Conservation (phyloP, 2,888 invertebrate species). For the Drosophila longiperda region DNA sequence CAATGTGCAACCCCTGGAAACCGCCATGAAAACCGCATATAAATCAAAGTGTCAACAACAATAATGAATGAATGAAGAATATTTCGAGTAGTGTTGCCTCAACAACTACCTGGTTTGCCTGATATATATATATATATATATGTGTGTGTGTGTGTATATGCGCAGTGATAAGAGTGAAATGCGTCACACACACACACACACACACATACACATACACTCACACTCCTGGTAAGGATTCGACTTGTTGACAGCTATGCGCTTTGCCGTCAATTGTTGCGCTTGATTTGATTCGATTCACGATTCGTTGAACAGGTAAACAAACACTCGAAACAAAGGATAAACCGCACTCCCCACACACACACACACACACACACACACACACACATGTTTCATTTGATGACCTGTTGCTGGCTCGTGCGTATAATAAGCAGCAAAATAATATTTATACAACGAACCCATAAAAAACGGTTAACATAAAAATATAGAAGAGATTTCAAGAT, state of each 20-base stretch:
- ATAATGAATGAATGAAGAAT: constrained; percentile 25
- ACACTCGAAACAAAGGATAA: constrained; percentile 22
- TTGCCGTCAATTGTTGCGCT: constrained; percentile 40
- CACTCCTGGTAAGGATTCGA: not conserved
- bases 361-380: not conserved
- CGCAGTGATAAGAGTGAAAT: constrained; percentile 6
- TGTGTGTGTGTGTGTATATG: not conserved
- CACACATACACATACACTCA: not conserved
- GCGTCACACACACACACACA: constrained; percentile 2
- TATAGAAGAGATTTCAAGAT: not conserved
- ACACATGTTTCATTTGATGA: constrained; percentile 16
- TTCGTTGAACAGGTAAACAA: constrained; percentile 34
- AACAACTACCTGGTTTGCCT: constrained; percentile 5
- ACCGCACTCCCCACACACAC: not conserved
- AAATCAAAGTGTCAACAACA: constrained; percentile 50
- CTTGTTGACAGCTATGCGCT: constrained; percentile 30
- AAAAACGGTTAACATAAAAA: not conserved
- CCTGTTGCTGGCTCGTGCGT: constrained; percentile 28
- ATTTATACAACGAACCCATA: not conserved
- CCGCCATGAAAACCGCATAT: constrained; percentile 43
- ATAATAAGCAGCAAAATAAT: not conserved
- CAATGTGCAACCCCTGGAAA: constrained; percentile 8
- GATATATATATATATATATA: not conserved
- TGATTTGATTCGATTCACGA: constrained; percentile 40
- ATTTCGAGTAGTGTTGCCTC: constrained; percentile 9